A percentile compares a stretch with the other conserved stretches of the same genome.
Conservation (phyloP, 2,888 invertebrate genomes). For the Tipula confusa region DNA sequence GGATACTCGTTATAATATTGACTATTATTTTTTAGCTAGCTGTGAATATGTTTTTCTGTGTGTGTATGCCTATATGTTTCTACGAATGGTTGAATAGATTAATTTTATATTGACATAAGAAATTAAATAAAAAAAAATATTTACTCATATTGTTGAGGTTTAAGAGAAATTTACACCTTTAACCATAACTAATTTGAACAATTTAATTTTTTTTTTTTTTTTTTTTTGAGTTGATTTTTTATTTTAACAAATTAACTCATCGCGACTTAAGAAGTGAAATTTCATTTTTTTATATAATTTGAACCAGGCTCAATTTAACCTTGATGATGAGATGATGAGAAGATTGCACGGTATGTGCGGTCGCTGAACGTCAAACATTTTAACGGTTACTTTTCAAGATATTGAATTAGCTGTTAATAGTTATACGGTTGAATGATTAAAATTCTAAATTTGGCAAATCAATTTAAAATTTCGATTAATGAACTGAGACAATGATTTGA, state of each 20-base stretch:
- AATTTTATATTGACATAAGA: background rate
- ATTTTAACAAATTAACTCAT: conserved; percentile 25
- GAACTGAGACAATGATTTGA: too few species aligned
- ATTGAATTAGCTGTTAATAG: too few species aligned
- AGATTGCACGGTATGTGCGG: background rate
- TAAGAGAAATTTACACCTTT: conserved; percentile 25
- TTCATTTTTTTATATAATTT: background rate
- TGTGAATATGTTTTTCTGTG: background rate
- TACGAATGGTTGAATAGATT: background rate
- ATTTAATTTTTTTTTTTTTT: background rate
- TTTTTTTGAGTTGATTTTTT: background rate
- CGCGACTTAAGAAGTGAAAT: background rate
- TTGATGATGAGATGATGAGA: background rate
- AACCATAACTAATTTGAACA: background rate
- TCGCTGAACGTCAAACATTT: too few species aligned
- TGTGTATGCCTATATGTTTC: background rate
- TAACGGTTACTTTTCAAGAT: too few species aligned
- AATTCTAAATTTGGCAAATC: too few species aligned
- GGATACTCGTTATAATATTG: background rate
- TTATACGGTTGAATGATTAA: too few species aligned
- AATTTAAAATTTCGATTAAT: too few species aligned
- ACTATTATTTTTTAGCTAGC: background rate
- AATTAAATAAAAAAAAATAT: background rate
- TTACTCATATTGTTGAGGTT: background rate
- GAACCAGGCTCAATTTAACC: background rate